phyloP scores from a whole-genome alignment of 2,888 invertebrate species.

The Heliconius hortense region DNA sequence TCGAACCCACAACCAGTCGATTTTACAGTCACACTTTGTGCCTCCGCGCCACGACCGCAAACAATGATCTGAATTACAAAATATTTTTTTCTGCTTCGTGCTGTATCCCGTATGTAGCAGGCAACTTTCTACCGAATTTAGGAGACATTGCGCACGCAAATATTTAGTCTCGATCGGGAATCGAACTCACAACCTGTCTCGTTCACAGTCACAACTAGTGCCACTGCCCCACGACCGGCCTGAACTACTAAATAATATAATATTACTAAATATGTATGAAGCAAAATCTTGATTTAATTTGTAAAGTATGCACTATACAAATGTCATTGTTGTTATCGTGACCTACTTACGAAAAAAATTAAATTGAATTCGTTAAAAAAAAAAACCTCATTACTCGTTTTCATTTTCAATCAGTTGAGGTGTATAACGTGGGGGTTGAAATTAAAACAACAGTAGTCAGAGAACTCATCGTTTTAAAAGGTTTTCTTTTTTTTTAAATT shows the following conservation, averaged over 20 bases:
- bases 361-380: constrained; percentile 25
- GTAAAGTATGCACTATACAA: constrained; percentile 9
- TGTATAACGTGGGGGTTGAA: constrained; percentile 25
- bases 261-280: not conserved
- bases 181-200: too few relatives aligned
- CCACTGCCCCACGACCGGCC: too few relatives aligned
- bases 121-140: too few relatives aligned
- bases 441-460: constrained; percentile 28
- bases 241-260: not conserved
- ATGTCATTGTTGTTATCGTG: constrained; percentile 24
- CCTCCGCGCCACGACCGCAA: too few relatives aligned
- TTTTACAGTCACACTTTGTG: too few relatives aligned
- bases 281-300: not conserved
- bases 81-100: too few relatives aligned
- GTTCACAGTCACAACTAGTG: too few relatives aligned
- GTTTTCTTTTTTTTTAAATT: constrained; percentile 21
- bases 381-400: constrained; percentile 33
- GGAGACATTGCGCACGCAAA: too few relatives aligned
- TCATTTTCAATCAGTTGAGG: constrained; percentile 39
- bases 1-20: too few relatives aligned
- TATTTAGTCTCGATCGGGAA: too few relatives aligned
- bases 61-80: too few relatives aligned
- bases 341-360: constrained; percentile 37
- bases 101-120: too few relatives aligned
- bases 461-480: constrained; percentile 41